Evolutionary conservation across 64 coral and sea anemone genomes (phyloP).

Genomic region (Pachyseris speciosa): DNA sequence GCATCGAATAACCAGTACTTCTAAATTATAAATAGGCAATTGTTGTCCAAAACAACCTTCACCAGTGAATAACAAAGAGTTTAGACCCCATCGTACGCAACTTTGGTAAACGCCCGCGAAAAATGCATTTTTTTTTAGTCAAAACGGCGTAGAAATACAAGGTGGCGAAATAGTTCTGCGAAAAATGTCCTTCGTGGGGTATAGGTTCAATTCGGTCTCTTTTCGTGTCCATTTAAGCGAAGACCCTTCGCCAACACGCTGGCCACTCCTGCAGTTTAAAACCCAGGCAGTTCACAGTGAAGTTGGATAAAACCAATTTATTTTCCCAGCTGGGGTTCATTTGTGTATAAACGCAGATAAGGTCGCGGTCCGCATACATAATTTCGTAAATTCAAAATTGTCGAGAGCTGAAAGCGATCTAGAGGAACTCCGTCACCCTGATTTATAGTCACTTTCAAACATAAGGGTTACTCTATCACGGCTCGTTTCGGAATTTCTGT

Average conservation of each 20-base stretch:
- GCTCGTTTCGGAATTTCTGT: not conserved
- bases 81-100: too few relatives aligned
- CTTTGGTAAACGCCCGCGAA: too few relatives aligned
- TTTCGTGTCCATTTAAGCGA: not conserved
- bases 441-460: not conserved
- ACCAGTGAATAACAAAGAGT: too few relatives aligned
- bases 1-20: too few relatives aligned
- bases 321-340: constrained; percentile 50
- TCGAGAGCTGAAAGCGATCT: not conserved
- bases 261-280: constrained; percentile 6
- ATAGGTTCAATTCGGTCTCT: not conserved
- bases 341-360: not conserved
- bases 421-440: too few relatives aligned
- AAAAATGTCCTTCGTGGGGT: too few relatives aligned
- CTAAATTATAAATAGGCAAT: too few relatives aligned
- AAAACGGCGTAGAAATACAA: too few relatives aligned
- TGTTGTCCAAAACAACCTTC: too few relatives aligned
- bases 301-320: constrained; percentile 51
- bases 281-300: constrained; percentile 17
- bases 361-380: not conserved
- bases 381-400: constrained; percentile 12
- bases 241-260: not conserved
- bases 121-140: too few relatives aligned
- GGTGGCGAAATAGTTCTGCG: too few relatives aligned
- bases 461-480: not conserved